Conservation (phyloP, 2,113 vertebrate genomes). For the Tetrao urogallus region DNA sequence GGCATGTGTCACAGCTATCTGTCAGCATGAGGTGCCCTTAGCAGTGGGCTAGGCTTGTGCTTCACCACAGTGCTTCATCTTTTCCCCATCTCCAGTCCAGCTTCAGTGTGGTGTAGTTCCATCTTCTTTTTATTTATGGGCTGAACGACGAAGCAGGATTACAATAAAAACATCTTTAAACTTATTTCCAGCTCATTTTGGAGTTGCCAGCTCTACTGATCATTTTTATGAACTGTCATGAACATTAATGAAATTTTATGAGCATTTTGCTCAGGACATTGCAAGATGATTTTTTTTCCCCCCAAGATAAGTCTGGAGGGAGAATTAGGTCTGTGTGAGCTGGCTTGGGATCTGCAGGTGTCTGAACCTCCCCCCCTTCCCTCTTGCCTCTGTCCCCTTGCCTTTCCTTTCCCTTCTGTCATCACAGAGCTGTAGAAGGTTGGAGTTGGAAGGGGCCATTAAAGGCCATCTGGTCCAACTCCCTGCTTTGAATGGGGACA, state of each 20-base stretch:
- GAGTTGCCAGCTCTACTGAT: slow-evolving; percentile 56
- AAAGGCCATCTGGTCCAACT: background rate
- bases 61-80: background rate
- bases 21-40: background rate
- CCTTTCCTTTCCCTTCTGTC: background rate
- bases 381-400: background rate
- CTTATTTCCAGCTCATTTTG: slow-evolving; percentile 64
- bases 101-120: background rate
- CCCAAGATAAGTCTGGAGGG: background rate
- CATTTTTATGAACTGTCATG: slow-evolving; percentile 64
- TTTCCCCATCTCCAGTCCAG: background rate
- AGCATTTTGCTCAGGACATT: slow-evolving; percentile 49
- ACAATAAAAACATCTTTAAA: slow-evolving; percentile 61
- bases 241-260: slow-evolving; percentile 61
- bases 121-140: slow-evolving; percentile 18
- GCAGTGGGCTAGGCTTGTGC: background rate
- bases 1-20: background rate
- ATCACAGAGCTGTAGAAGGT: background rate
- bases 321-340: background rate
- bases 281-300: background rate
- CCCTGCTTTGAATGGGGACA: too few species aligned
- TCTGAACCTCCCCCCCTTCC: background rate
- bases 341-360: background rate
- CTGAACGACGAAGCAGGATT: slow-evolving; percentile 25
- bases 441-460: background rate